A percentile compares a stretch with the other conserved stretches of the same genome.
Conservation (phyloP, 2,113 vertebrate species). For the Apodemus speciosus region DNA sequence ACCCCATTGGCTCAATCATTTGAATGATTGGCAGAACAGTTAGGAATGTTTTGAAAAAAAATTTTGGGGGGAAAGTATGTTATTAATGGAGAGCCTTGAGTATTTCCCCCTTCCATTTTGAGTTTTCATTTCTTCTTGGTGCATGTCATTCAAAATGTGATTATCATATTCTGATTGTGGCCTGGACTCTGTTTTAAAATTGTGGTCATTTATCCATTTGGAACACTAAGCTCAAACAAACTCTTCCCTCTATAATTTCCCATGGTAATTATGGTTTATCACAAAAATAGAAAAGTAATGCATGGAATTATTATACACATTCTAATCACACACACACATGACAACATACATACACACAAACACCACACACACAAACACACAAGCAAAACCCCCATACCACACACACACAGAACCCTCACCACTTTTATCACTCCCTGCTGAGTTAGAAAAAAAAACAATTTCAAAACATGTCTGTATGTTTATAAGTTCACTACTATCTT, state of each 20-base stretch:
- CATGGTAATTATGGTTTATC: not conserved
- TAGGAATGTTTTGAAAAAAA: not conserved
- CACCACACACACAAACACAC: not conserved
- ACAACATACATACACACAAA: not conserved
- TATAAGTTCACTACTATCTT: not conserved
- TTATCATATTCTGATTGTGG: not conserved
- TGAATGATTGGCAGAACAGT: not conserved
- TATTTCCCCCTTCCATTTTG: not conserved
- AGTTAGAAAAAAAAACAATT: not conserved
- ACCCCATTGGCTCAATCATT: not conserved
- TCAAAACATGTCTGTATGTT: not conserved
- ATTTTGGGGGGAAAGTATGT: no score
- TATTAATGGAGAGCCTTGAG: not conserved
- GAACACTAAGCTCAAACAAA: not conserved
- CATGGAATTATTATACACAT: not conserved
- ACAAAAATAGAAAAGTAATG: not conserved
- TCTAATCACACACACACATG: not conserved
- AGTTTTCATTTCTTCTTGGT: not conserved
- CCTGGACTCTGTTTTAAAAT: not conserved
- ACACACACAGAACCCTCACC: not conserved
- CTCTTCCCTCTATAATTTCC: not conserved
- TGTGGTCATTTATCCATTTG: not conserved
- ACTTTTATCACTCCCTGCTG: not conserved
- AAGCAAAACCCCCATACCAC: not conserved
- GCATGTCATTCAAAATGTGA: not conserved